Base-by-base conservation (phyloP, 2,888 invertebrate genomes). In the Saturnia pavonia region DNA sequence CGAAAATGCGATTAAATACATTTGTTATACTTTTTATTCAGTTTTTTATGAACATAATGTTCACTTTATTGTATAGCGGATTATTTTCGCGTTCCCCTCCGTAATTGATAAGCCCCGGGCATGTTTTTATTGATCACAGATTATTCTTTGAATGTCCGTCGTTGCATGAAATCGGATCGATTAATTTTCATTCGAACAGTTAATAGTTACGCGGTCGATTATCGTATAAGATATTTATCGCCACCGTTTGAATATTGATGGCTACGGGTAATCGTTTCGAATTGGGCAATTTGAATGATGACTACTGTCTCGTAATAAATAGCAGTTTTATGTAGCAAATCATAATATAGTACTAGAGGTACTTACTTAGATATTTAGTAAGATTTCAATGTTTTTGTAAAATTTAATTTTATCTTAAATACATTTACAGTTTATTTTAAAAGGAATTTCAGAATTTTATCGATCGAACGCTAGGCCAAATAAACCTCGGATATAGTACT, bases 101-200 rank as follows among this genome's bases (percentile, higher is more conserved):
- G 72, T 73, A 72, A 67, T 75, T 71, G 74, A 78, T 76, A 71
- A 74, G 72, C 82, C 87, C 87, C 83, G 85, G 74, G 82, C 81
- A 75, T 82, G 84, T 89, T 81, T 92, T 90, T 92, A 91, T 90
- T 88, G 88, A 90, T 91, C 88, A 87, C 76, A 75, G 75, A 83
- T 80, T 85, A 90, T 88, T 90, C 85, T 86, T 85, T 86, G 85
- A 78, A 82, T 80, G 85, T 81, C 87, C 86, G 81, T 81, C 80
- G 82, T 73, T 76, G 83, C 90, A 90, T 90, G 87, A 90, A 91
- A 91, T 91, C 89, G 87, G 84, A 88, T 89, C 88, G 85, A 86
- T 89, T 86, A 88, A 81, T 85, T 82, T 84, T 78, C 84, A 83
- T 85, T 80, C 79, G 78, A 83, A 82, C 77, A 83, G 84, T 85